Evolutionary conservation across 1,140 invertebrate genomes (phyloP).

Genomic region (Trachelipus rathkii): DNA sequence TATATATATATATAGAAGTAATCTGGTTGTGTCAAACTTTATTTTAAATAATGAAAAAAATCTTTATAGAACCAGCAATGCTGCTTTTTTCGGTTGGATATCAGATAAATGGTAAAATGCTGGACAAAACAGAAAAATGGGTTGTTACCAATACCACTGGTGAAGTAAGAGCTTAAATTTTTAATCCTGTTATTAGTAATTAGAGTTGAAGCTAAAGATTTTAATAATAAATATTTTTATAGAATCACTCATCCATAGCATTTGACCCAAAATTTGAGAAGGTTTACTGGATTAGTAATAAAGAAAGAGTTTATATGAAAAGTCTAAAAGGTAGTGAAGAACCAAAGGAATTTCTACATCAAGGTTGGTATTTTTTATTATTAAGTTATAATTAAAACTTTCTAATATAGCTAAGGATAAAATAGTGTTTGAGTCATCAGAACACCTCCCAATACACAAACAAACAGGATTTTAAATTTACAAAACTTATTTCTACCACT

Average conservation of each 20-base stretch:
- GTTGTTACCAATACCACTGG: background rate
- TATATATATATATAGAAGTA: too few species aligned
- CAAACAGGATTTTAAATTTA: too few species aligned
- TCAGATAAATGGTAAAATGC: background rate
- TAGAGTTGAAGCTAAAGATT: too few species aligned
- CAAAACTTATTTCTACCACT: too few species aligned
- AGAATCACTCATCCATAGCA: background rate
- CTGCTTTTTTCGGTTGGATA: background rate
- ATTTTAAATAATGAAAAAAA: background rate
- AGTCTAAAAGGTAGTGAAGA: background rate
- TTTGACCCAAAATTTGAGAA: background rate
- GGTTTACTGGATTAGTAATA: background rate
- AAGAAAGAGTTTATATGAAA: background rate
- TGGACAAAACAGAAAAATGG: background rate
- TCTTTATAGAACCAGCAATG: background rate
- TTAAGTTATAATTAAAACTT: too few species aligned
- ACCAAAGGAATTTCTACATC: background rate
- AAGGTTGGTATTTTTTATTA: background rate
- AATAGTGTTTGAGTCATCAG: too few species aligned
- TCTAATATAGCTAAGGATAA: too few species aligned
- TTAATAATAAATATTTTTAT: background rate
- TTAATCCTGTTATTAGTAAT: background rate
- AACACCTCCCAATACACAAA: too few species aligned
- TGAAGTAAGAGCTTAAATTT: background rate
- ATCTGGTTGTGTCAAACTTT: too few species aligned